Evolutionary conservation across 2,797 vertebrate genomes (phyloP), one percentile per base, ranked within the genome.

Genomic region (Artibeus jamaicensis): DNA sequence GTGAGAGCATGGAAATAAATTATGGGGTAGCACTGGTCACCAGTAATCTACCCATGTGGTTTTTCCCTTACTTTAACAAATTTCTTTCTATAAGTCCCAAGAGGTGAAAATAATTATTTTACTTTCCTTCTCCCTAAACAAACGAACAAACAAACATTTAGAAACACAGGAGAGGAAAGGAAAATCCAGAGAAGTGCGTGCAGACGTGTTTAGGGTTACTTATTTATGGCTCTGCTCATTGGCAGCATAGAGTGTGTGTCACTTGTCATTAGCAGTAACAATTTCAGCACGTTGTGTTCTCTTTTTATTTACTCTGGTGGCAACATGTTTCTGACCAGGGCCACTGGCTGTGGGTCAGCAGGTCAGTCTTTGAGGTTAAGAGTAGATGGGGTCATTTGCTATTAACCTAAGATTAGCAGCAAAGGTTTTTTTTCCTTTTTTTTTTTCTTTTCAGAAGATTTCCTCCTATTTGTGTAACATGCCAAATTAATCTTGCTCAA

Each of bases 231-330:
- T 98, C 98, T 98, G 97, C 97, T 98, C 97, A 96, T 95, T 98
- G 98, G 98, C 97, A 86, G 95, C 96, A 97, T 98, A 97, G 98
- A 98, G 98, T 98, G 94, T 37, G 82, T 98, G 98, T 98, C 98
- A 94, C 97, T 99, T 99, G 98, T 99, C 99, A 99, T 99, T 99
- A 99, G 98, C 98, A 98, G 98, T 99, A 99, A 99, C 99, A 99
- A 99, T 99, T 99, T 99, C 99, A 99, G 98, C 98, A 98, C 98
- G 67, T 98, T 99, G 98, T 99, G 98, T 98, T 98, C 98, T 97
- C 98, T 98, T 97, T 98, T 98, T 98, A 98, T 98, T 98, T 98
- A 98, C 98, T 98, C 98, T 98, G 82, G 97, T 98, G 98, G 98
- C 98, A 98, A 96, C 97, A 96, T 96, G 98, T 98, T 98, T 98